phyloP scores from a whole-genome alignment of 2,797 vertebrate genomes.

The Brachyrhaphis roseni region DNA sequence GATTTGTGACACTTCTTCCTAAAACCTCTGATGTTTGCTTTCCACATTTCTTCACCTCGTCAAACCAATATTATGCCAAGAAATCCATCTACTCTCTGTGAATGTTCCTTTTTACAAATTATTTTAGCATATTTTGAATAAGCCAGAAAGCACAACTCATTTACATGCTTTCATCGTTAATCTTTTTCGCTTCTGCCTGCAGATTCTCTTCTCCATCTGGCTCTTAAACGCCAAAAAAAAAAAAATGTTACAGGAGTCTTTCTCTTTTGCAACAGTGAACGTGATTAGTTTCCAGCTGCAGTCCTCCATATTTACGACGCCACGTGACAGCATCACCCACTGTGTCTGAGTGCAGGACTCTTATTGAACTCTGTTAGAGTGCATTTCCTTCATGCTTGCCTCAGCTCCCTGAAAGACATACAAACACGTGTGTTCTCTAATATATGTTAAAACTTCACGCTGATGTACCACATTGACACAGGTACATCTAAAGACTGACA shows the following conservation, averaged over 20 bases:
- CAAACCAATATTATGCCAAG: background rate
- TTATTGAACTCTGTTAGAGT: conserved; percentile 32
- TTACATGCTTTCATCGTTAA: background rate
- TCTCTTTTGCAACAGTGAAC: conserved; percentile 31
- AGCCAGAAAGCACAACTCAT: background rate
- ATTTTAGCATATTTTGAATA: background rate
- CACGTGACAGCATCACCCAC: conserved; percentile 35
- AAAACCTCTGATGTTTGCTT: background rate
- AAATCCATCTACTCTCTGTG: background rate
- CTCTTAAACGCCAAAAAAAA: conserved; percentile 8
- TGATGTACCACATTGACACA: background rate
- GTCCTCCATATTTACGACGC: conserved; percentile 60
- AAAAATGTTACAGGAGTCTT: conserved; percentile 19
- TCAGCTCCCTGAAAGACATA: conserved; percentile 23
- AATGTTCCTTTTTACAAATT: background rate
- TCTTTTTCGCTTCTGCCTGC: background rate
- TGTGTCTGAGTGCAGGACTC: conserved; percentile 25
- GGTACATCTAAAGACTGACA: background rate
- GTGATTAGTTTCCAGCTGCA: conserved; percentile 59
- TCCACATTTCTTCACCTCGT: background rate
- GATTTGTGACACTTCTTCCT: background rate
- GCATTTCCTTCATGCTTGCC: conserved; percentile 37
- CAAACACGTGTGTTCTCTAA: conserved; percentile 20
- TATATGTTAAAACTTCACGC: conserved; percentile 10
- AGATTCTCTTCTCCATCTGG: conserved; percentile 2